These are phyloP conservation scores for Lateolabrax maculatus DNA, from an alignment of 2,797 vertebrate genomes.

Conservation along the genomic window DNA sequence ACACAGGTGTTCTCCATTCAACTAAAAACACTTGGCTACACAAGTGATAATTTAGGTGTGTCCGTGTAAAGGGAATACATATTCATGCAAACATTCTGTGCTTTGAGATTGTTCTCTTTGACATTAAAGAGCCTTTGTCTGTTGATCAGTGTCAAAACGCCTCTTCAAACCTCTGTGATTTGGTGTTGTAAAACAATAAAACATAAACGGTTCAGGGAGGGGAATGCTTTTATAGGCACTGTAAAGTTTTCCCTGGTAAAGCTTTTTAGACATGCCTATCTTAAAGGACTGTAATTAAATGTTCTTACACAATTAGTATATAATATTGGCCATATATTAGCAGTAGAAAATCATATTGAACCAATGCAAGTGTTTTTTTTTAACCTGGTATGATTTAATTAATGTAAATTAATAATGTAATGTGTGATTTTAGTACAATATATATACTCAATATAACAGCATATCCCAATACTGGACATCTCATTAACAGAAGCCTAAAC, in stretches of 20 bases:
- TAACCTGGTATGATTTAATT: not conserved
- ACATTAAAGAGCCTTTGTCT: not conserved
- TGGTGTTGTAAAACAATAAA: conserved; percentile 39
- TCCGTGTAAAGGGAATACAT: not conserved
- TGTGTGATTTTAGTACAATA: not conserved
- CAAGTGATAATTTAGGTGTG: not conserved
- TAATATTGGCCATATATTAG: not conserved
- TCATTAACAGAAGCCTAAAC: too few relatives aligned
- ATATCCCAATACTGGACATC: not conserved
- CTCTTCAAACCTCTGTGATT: not conserved
- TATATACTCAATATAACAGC: not conserved
- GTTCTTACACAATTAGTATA: not conserved
- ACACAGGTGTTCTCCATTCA: conserved; percentile 11
- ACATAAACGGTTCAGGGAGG: not conserved
- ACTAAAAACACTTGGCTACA: not conserved
- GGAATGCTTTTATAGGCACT: not conserved
- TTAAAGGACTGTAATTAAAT: not conserved
- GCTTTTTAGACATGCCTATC: not conserved
- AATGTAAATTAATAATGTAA: not conserved
- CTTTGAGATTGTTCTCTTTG: not conserved
- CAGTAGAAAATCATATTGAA: not conserved
- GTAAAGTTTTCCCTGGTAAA: not conserved
- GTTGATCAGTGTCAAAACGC: conserved; percentile 6
- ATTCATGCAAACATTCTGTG: conserved; percentile 4
- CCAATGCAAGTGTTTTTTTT: not conserved